A percentile compares a stretch with the other conserved stretches of the same genome.
These are phyloP conservation scores for Salticus scenicus DNA, from an alignment of 2,888 invertebrate species.

Conservation along the genomic window DNA sequence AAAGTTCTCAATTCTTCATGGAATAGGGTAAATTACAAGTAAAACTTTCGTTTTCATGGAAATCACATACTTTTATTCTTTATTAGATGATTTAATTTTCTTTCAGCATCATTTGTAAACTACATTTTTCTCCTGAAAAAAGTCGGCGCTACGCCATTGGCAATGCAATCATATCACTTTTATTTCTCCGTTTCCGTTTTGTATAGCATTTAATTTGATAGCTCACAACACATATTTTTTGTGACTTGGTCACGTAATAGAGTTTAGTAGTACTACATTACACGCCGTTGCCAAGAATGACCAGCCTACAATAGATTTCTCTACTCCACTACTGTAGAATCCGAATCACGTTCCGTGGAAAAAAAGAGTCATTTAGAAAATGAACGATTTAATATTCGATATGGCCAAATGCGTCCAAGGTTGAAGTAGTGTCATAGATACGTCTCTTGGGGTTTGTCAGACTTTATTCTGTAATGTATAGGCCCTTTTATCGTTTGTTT, in stretches of 20 bases:
- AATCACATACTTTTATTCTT: too few species aligned
- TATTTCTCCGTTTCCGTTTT: slow-evolving; percentile 59
- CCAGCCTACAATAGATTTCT: neutral
- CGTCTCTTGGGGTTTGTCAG: slow-evolving; percentile 4
- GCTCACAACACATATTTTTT: slow-evolving; percentile 33
- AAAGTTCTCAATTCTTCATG: too few species aligned
- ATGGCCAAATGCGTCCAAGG: slow-evolving; percentile 58
- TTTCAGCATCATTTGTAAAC: too few species aligned
- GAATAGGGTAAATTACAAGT: too few species aligned
- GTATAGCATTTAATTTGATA: slow-evolving; percentile 68
- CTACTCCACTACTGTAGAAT: neutral
- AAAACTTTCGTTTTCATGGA: too few species aligned
- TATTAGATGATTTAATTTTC: too few species aligned
- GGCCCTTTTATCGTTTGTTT: too few species aligned
- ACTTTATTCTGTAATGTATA: too few species aligned
- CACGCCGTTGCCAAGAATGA: slow-evolving; percentile 55
- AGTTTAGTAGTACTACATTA: slow-evolving; percentile 58
- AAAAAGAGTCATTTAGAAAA: slow-evolving; percentile 56
- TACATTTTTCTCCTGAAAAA: too few species aligned
- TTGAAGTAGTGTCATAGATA: slow-evolving; percentile 24
- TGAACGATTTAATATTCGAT: neutral
- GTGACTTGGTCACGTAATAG: slow-evolving; percentile 54
- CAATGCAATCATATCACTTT: slow-evolving; percentile 10
- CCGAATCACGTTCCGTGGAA: slow-evolving; percentile 54
- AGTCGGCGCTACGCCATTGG: neutral